phyloP scores from a whole-genome alignment of 2,888 invertebrate genomes.

The Hipparchia sbordonii region DNA sequence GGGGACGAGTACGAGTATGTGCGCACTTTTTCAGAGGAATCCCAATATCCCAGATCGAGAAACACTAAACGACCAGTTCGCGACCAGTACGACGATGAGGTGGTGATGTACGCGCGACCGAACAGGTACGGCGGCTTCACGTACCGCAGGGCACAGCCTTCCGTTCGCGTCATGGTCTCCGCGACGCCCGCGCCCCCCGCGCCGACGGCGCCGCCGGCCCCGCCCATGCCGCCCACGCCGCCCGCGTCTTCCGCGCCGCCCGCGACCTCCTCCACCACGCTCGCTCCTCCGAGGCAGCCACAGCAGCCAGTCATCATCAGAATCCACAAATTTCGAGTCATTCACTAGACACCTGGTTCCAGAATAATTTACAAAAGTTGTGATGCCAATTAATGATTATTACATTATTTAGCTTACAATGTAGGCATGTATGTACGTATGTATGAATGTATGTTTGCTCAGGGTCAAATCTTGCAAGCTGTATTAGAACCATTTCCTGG shows the following conservation, averaged over 20 bases:
- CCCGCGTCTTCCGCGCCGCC: background rate
- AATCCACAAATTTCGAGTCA: conserved; percentile 67
- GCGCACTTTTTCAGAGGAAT: conserved; percentile 43
- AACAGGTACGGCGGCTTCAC: conserved; percentile 63
- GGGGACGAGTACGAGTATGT: conserved; percentile 34
- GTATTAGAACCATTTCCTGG: too few relatives aligned
- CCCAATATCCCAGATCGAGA: conserved; percentile 16
- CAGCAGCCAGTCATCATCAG: conserved; percentile 59
- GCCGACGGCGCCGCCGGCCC: background rate
- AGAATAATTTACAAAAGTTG: background rate
- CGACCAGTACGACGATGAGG: conserved; percentile 47
- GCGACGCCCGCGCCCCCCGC: background rate
- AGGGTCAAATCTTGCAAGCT: too few relatives aligned
- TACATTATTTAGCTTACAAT: too few relatives aligned
- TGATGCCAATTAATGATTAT: background rate
- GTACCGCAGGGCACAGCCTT: conserved; percentile 53
- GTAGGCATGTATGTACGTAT: too few relatives aligned
- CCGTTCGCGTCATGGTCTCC: conserved; percentile 30
- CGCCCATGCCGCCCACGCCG: background rate
- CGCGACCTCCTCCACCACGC: background rate
- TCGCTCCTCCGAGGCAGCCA: conserved; percentile 35
- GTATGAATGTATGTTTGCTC: too few relatives aligned
- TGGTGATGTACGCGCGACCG: conserved; percentile 67
- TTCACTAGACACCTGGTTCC: conserved; percentile 38
- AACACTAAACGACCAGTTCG: conserved; percentile 37